These are phyloP conservation scores for Babyrousa celebensis DNA, from an alignment of 2,797 vertebrate genomes.

Conservation along the genomic window DNA sequence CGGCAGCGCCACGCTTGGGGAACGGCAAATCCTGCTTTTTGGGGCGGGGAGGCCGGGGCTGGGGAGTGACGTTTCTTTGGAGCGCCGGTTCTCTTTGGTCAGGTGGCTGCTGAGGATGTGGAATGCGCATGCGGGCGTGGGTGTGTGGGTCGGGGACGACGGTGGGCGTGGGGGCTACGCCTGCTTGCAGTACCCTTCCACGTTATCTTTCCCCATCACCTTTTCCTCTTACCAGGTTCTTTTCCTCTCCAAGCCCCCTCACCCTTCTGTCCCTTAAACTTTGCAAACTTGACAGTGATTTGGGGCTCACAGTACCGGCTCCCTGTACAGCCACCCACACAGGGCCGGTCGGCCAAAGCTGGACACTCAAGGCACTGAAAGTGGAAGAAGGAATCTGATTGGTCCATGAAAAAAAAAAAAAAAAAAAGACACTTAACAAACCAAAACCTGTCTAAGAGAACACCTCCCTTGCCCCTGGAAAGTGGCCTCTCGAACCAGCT, in stretches of 20 bases:
- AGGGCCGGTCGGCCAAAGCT: slow-evolving; percentile 3
- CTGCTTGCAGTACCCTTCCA: background rate
- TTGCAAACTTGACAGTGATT: background rate
- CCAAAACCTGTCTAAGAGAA: slow-evolving; percentile 40
- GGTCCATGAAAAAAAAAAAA: background rate
- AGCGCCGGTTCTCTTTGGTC: slow-evolving; percentile 83
- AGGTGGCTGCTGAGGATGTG: background rate
- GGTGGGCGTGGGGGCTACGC: background rate
- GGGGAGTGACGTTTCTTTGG: slow-evolving; percentile 2
- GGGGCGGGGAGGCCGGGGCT: background rate
- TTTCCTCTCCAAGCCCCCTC: background rate
- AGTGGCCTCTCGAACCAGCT: background rate
- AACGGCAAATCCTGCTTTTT: background rate
- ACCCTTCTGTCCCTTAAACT: background rate
- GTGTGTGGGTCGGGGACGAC: background rate
- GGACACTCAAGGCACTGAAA: slow-evolving; percentile 88
- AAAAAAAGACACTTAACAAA: slow-evolving; percentile 2
- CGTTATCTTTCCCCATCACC: background rate
- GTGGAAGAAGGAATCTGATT: slow-evolving; percentile 43
- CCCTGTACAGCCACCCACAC: background rate
- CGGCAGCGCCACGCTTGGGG: background rate
- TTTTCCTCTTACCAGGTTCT: background rate
- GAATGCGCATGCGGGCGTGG: background rate
- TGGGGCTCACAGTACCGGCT: background rate
- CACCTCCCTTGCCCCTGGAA: background rate